phyloP scores from a whole-genome alignment of 2,888 invertebrate genomes.

The Epistrophella euchroma region DNA sequence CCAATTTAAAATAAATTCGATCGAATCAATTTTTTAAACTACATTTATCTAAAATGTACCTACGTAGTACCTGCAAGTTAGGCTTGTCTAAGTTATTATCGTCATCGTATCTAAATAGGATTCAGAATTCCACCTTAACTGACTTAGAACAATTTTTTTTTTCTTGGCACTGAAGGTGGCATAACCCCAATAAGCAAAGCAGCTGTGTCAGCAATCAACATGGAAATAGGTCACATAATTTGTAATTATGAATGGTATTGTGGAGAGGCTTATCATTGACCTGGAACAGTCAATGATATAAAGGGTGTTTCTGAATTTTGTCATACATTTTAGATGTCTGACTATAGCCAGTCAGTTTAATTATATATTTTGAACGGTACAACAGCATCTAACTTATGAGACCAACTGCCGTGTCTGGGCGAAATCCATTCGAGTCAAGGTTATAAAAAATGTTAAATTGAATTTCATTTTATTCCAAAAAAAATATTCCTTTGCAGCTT shows the following conservation, averaged over 20 bases:
- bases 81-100: background rate
- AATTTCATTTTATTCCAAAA: no score
- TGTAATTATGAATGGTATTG: constrained; percentile 10
- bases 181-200: background rate
- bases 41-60: no score
- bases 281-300: background rate
- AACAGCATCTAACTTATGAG: no score
- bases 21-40: no score
- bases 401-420: no score
- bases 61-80: background rate
- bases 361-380: no score
- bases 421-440: no score
- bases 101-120: background rate
- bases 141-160: background rate
- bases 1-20: no score
- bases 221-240: constrained; percentile 18
- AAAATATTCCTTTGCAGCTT: no score
- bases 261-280: constrained; percentile 23
- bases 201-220: constrained; percentile 15
- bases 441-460: no score
- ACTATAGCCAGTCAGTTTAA: no score
- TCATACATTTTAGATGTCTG: background rate
- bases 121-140: constrained; percentile 9
- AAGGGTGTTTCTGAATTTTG: background rate
- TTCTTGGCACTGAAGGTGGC: background rate